Evolutionary conservation across 1,140 invertebrate species (phyloP), one percentile per base, ranked within the genome.

Genomic region (Calephelis virginiensis): DNA sequence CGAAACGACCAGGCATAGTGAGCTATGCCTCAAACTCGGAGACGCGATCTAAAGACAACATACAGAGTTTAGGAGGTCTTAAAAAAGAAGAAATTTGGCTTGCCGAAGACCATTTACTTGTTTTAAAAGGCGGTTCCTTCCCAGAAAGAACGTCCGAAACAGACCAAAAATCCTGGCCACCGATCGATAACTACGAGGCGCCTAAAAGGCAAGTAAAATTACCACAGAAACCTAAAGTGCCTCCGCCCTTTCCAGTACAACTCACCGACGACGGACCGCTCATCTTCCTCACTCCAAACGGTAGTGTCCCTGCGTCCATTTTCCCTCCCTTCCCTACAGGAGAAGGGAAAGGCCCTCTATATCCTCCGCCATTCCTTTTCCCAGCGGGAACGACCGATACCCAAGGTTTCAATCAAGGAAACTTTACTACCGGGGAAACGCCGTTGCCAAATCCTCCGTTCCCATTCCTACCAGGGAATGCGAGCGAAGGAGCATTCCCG

Each of bases 161-260:
- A 38, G 81, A 83, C 13, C 70, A 83, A 37, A 86, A 86, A 43
- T 90, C 91, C 10, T 97, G 96, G 96, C 93, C 94, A 59, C 94
- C 96, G 5, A 96, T 98, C 70, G 96, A 97, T 78, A 93, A 95
- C 78, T 97, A 96, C 81, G 92, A 95, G 81, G 96, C 96, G 48
- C 96, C 96, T 7, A 92, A 93, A 72, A 93, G 96, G 71, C 95
- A 95, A 86, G 95, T 97, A 72, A 96, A 96, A 83, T 92, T 97
- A 76, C 95, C 95, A 7, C 77, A 92, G 8, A 93, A 93, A 78
- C 95, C 95, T 0, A 94, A 94, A 84, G 93, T 97, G 73, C 96
- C 96, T 85, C 96, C 96, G 91, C 96, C 96, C 80, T 97, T 97
- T 94, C 96, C 96, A 75, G 94, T 97, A 82, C 96, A 96, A 88